A percentile compares a stretch with the other conserved stretches of the same genome.
phyloP scores from a whole-genome alignment of 2,797 vertebrate species.

The Muscicapa striata region DNA sequence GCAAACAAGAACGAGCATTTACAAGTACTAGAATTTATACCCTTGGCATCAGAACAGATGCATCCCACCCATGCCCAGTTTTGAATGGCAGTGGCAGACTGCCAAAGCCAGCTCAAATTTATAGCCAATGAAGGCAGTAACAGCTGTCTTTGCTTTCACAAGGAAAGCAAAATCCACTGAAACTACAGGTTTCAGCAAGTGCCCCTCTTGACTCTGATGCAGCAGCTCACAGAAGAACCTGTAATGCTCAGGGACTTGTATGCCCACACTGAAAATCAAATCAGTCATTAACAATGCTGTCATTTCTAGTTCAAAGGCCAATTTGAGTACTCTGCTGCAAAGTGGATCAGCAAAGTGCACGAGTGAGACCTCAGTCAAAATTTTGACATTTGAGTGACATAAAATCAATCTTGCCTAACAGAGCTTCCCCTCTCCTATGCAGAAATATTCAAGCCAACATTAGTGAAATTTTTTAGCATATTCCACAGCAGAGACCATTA shows the following conservation, averaged over 20 bases:
- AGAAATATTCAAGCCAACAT: background rate
- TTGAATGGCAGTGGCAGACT: constrained; percentile 12
- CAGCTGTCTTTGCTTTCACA: constrained; percentile 21
- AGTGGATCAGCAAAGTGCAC: background rate
- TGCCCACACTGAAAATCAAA: background rate
- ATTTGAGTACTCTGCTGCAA: background rate
- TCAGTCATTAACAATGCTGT: background rate
- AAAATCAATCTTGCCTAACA: background rate
- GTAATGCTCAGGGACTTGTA: background rate
- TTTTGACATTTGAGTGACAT: background rate
- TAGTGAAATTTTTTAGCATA: background rate
- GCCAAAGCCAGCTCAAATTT: constrained; percentile 41
- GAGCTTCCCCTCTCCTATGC: background rate
- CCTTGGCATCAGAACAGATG: constrained; percentile 33
- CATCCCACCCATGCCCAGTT: constrained; percentile 20
- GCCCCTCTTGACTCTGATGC: background rate
- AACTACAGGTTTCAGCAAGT: background rate
- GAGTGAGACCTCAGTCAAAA: background rate
- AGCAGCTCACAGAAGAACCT: background rate
- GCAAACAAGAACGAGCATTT: constrained; percentile 4
- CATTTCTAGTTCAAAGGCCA: background rate
- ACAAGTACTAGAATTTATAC: constrained; percentile 25
- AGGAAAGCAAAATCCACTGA: background rate
- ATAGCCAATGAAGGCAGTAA: background rate
- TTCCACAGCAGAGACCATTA: background rate